phyloP scores from a whole-genome alignment of 2,888 invertebrate species.

The Creontiades dilutus region DNA sequence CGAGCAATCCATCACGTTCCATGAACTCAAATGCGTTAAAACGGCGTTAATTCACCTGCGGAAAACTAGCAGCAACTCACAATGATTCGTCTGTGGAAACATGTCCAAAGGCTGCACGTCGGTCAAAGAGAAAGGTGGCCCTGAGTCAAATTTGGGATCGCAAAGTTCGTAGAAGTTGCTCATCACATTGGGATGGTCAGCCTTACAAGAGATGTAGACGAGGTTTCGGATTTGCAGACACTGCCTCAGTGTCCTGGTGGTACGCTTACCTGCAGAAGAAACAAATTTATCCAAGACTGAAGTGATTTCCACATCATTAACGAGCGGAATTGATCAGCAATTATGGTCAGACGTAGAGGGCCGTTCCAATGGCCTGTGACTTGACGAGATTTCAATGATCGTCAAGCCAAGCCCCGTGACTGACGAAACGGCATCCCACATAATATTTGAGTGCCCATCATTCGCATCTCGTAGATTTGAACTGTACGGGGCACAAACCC shows the following conservation, averaged over 20 bases:
- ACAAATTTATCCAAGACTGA: neutral
- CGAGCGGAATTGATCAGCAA: too few relatives aligned
- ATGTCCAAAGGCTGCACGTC: slow-evolving; percentile 94
- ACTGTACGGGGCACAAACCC: too few relatives aligned
- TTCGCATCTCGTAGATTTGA: too few relatives aligned
- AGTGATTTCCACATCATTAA: too few relatives aligned
- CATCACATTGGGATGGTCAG: slow-evolving; percentile 88
- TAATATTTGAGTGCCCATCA: too few relatives aligned
- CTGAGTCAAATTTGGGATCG: slow-evolving; percentile 88
- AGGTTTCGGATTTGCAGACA: slow-evolving; percentile 86
- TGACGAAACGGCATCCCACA: too few relatives aligned
- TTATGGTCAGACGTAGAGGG: too few relatives aligned
- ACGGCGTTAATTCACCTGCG: slow-evolving; percentile 78
- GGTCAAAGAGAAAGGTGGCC: slow-evolving; percentile 86
- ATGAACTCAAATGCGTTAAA: too few relatives aligned
- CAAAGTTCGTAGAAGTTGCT: slow-evolving; percentile 92
- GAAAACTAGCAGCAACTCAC: slow-evolving; percentile 92
- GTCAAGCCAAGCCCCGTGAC: too few relatives aligned
- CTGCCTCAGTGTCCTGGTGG: slow-evolving; percentile 85
- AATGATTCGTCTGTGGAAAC: slow-evolving; percentile 96
- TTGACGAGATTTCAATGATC: too few relatives aligned
- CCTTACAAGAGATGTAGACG: slow-evolving; percentile 93
- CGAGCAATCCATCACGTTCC: too few relatives aligned
- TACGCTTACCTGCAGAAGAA: slow-evolving; percentile 76
- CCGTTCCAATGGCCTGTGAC: too few relatives aligned